Evolutionary conservation across 2,113 vertebrate genomes (phyloP), one percentile per base, ranked within the genome.

Genomic region (Tympanuchus pallidicinctus): DNA sequence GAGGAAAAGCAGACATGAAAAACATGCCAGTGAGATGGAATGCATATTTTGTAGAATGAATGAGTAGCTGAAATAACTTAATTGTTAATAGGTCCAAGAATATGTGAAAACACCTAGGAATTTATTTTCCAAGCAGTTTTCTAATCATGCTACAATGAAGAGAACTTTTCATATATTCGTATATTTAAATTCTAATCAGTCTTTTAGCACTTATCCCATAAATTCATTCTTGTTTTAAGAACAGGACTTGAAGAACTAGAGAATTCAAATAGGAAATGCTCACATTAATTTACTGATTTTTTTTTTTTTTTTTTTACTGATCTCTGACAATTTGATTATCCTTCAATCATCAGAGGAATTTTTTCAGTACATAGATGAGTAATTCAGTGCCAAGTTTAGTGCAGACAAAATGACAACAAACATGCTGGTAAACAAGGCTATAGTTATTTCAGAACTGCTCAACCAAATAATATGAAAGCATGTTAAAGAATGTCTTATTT

Each of bases 271-370:
- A 67, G 6, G 11, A 92, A 93, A 88, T 45, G 15, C 73, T 90
- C 81, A 81, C 45, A 63, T 74, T 88, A 42, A 87, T 73, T 86
- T 90, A 52, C 77, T 76, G 75, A 88, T 79, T 45, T 71, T 45
- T 43, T 43, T 38, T 38, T 38, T 38, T 38, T 38, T 42, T 42
- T 16, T 43, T 43, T 43, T 43, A 43, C 15, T 43, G 42, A 43
- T 43, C 42, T 43, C 36, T 89, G 76, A 74, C 47, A 88, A 89
- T 93, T 89, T 0, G 2, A 82, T 96, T 92, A 48, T 78, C 36
- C n/a, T 94, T 24, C 57, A 43, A 93, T 69, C 8, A 78, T 11
- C 7, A 73, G 22, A 91, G 38, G 27, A 95, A 86, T 30, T 3
- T 73, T 92, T 85, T 85, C 25, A 22, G 21, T 48, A 73, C 14